Base-by-base conservation (phyloP, 2,888 invertebrate species). In the Gryllus longicercus region DNA sequence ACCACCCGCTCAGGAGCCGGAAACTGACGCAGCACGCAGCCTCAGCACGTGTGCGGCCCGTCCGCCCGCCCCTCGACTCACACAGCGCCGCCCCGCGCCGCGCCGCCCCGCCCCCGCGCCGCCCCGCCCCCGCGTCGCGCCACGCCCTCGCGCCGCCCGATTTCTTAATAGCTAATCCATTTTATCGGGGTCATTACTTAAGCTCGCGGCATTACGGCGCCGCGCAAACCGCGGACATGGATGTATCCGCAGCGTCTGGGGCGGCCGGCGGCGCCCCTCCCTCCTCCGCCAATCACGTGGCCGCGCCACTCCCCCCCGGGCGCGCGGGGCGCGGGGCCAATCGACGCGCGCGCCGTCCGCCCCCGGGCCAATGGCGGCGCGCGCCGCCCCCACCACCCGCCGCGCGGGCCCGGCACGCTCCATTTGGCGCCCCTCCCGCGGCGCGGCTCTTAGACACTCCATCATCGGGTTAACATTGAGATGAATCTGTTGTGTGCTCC, bases 401-500 rank as follows among this genome's bases (percentile, higher is more conserved):
- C 77, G 77, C 77, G 14, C 49, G 75, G 23, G 75, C 38, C 18
- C 18, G 1, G 75, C 75, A 21, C 75, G 77, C 49, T 77, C 77
- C 77, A 77, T 77, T 49, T 38, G 16, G 63, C 63, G 63, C 63
- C n/a, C 38, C 63, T 63, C 63, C 63, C 63, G 14, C 63, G 14
- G 16, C 63, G 16, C 63, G 8, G 63, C 79, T 79, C 77, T 63
- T 76, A 76, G 79, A 79, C 76, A 76, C 63, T 77, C 79, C 63
- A 79, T 79, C 79, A 79, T 79, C 79, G 77, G 63, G 76, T 50
- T 21, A 51, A 49, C 50, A 21, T 16, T 23, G 80, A 80, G 80
- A 80, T 78, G 78, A 78, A 80, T 80, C 80, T 80, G 75, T 25
- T 49, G 51, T 63, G 50, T 63, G 51, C 76, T 76, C 80, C 78